A percentile compares a stretch with the other conserved stretches of the same genome.
These are phyloP conservation scores for Notodonta ziczac DNA, from an alignment of 2,888 invertebrate genomes.

Conservation along the genomic window DNA sequence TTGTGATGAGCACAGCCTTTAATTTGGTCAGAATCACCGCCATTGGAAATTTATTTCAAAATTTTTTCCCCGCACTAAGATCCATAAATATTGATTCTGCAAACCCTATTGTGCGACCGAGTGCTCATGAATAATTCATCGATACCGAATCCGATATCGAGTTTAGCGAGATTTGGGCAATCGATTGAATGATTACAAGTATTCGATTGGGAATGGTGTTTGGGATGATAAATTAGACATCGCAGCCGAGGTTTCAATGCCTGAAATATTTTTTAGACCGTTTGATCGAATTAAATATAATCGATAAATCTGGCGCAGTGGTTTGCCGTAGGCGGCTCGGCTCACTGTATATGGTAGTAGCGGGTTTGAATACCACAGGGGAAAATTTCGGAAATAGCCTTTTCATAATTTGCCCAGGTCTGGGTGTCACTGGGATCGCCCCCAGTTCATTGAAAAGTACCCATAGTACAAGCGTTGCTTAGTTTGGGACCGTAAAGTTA, in stretches of 20 bases:
- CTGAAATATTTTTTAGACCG: neutral
- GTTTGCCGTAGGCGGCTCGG: too few relatives aligned
- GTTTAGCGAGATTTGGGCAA: conserved; percentile 75
- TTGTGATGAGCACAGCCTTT: conserved; percentile 11
- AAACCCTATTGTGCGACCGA: conserved; percentile 69
- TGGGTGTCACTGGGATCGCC: too few relatives aligned
- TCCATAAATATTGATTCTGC: conserved; percentile 66
- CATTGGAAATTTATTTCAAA: conserved; percentile 38
- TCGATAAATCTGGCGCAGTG: too few relatives aligned
- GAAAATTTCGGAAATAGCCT: too few relatives aligned
- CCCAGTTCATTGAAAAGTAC: too few relatives aligned
- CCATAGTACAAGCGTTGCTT: too few relatives aligned
- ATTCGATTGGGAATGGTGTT: conserved; percentile 48
- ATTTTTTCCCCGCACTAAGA: conserved; percentile 51
- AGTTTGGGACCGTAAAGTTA: too few relatives aligned
- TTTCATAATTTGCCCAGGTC: too few relatives aligned
- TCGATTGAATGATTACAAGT: conserved; percentile 65
- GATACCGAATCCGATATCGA: conserved; percentile 67
- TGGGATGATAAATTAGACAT: conserved; percentile 25
- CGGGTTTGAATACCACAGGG: too few relatives aligned
- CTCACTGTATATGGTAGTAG: too few relatives aligned
- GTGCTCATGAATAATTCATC: conserved; percentile 74
- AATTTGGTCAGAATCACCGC: conserved; percentile 21
- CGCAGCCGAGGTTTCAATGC: neutral
- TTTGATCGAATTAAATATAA: neutral